These are phyloP conservation scores for Akabosia matsudoensis DNA, from an alignment of 1,140 invertebrate species.

Conservation along the genomic window DNA sequence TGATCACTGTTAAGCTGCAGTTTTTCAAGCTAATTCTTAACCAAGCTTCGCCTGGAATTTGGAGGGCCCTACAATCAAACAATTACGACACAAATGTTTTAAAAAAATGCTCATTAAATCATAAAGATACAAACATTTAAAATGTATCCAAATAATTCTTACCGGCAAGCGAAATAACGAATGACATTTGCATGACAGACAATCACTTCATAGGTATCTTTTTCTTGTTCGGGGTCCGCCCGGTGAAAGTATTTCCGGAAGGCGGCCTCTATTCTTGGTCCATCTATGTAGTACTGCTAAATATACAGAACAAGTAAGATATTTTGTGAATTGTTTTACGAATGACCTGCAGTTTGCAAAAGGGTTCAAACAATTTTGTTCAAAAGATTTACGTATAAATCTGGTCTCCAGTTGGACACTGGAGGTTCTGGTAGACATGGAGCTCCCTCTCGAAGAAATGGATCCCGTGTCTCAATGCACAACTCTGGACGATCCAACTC, in stretches of 20 bases:
- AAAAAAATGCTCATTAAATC: background rate
- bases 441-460: conserved; percentile 86
- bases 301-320: conserved; percentile 48
- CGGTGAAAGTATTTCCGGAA: conserved; percentile 92
- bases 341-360: background rate
- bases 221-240: conserved; percentile 71
- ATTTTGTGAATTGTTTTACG: no score
- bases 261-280: conserved; percentile 93
- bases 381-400: conserved; percentile 62
- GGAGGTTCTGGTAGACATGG: conserved; percentile 86
- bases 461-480: conserved; percentile 49
- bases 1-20: conserved; percentile 88
- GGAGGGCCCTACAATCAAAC: conserved; percentile 73
- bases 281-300: conserved; percentile 88
- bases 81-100: background rate
- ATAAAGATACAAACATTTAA: background rate
- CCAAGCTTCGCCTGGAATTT: conserved; percentile 96
- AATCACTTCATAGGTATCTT: conserved; percentile 85
- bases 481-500: conserved; percentile 48
- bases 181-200: conserved; percentile 99
- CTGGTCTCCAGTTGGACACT: conserved; percentile 75
- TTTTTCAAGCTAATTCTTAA: conserved; percentile 85
- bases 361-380: background rate
- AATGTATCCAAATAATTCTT: conserved; percentile 50
- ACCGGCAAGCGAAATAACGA: conserved; percentile 94